These are phyloP conservation scores for Cebidichthys violaceus DNA, from an alignment of 2,113 vertebrate genomes.

Conservation along the genomic window DNA sequence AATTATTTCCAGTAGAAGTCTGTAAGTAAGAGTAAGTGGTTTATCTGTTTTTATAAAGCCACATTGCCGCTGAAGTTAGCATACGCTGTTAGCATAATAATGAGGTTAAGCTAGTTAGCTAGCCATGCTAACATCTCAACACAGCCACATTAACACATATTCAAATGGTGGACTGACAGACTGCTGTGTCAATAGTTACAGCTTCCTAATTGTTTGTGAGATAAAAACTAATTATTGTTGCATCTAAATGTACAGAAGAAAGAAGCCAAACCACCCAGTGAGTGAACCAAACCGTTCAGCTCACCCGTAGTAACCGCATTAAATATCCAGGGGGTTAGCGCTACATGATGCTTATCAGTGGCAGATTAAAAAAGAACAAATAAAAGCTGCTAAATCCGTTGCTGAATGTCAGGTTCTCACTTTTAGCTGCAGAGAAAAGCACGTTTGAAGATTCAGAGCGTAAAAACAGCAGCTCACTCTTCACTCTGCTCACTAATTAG, in stretches of 20 bases:
- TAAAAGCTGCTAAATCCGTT: not conserved
- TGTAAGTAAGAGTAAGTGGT: not conserved
- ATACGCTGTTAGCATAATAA: too few relatives aligned
- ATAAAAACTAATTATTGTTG: not conserved
- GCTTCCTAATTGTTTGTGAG: not conserved
- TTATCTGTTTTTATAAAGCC: not conserved
- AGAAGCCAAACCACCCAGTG: not conserved
- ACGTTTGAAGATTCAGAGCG: not conserved
- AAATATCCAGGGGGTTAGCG: not conserved
- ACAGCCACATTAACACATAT: too few relatives aligned
- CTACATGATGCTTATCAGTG: not conserved
- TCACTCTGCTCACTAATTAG: conserved; percentile 47
- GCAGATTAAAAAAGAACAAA: not conserved
- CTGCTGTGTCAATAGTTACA: not conserved
- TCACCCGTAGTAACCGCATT: not conserved
- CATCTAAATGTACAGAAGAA: not conserved
- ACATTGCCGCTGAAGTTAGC: too few relatives aligned
- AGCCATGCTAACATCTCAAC: too few relatives aligned
- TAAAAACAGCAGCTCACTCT: not conserved
- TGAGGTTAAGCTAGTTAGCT: too few relatives aligned
- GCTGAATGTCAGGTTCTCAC: not conserved
- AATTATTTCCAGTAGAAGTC: too few relatives aligned
- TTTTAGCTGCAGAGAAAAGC: not conserved
- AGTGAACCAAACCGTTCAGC: not conserved
- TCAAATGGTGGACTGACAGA: not conserved